Percentiles rank a stretch among this genome's conserved stretches.
Conservation (phyloP, 2,888 invertebrate genomes). For the Acanthosepion lycidas region DNA sequence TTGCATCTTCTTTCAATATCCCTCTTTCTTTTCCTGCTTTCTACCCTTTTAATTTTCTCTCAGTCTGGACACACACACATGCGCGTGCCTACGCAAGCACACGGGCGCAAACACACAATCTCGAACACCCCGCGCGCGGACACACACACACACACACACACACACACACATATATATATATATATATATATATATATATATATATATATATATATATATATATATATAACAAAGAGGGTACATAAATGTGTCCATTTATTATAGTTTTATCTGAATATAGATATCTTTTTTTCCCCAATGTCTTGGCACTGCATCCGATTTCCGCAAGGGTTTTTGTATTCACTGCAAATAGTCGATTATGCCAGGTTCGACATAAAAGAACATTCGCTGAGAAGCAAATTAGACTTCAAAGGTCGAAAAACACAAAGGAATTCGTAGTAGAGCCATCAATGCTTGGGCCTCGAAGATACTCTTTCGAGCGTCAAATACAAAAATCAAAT, state of each 20-base stretch:
- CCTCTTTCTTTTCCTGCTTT: too few relatives aligned
- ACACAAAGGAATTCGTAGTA: not conserved
- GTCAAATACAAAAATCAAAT: not conserved
- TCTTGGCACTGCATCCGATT: not conserved
- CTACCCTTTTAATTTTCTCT: too few relatives aligned
- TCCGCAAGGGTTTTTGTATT: not conserved
- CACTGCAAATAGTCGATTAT: not conserved
- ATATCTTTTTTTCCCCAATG: not conserved
- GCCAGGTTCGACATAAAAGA: not conserved
- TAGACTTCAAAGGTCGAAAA: not conserved
- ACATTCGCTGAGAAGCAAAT: not conserved
- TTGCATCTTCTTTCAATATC: too few relatives aligned
- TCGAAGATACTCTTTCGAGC: not conserved
- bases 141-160: not conserved
- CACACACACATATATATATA: not conserved
- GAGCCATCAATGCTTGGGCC: not conserved
- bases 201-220: not conserved
- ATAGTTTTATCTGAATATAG: not conserved
- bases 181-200: not conserved
- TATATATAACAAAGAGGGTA: not conserved
- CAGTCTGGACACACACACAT: not conserved
- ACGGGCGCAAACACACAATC: not conserved
- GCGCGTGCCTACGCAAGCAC: not conserved
- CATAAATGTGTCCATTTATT: not conserved
- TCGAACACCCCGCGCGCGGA: too few relatives aligned